These are phyloP conservation scores for Microcebus ravelobensis DNA, from an alignment of 2,113 vertebrate genomes.

Conservation along the genomic window DNA sequence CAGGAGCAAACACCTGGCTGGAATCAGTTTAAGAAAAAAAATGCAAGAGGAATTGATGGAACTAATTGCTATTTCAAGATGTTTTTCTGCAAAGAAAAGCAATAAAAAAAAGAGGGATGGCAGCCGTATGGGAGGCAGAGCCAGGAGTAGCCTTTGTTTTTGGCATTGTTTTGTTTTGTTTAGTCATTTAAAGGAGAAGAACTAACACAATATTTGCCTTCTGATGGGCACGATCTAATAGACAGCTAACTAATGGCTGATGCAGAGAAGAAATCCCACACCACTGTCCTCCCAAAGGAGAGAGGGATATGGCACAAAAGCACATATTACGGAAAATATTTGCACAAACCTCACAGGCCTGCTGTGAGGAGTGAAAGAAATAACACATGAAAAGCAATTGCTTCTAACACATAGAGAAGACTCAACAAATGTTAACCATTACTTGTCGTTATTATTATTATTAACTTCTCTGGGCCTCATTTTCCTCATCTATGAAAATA, in stretches of 20 bases:
- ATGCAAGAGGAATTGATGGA: background rate
- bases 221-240: background rate
- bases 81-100: background rate
- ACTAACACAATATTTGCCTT: background rate
- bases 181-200: background rate
- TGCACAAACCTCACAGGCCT: background rate
- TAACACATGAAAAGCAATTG: background rate
- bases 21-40: background rate
- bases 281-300: background rate
- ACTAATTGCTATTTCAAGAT: background rate
- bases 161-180: background rate
- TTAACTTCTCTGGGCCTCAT: background rate
- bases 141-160: background rate
- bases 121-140: background rate
- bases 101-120: background rate
- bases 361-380: background rate
- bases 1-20: too few relatives aligned
- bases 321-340: background rate
- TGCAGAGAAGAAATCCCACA: background rate
- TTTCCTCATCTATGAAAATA: slow-evolving; percentile 45
- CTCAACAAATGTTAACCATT: background rate
- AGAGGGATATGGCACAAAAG: background rate
- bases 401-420: background rate
- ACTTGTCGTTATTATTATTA: background rate
- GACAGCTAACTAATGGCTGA: background rate